These are phyloP conservation scores for Pseudochaenichthys georgianus DNA, from an alignment of 2,797 vertebrate species.

Conservation along the genomic window DNA sequence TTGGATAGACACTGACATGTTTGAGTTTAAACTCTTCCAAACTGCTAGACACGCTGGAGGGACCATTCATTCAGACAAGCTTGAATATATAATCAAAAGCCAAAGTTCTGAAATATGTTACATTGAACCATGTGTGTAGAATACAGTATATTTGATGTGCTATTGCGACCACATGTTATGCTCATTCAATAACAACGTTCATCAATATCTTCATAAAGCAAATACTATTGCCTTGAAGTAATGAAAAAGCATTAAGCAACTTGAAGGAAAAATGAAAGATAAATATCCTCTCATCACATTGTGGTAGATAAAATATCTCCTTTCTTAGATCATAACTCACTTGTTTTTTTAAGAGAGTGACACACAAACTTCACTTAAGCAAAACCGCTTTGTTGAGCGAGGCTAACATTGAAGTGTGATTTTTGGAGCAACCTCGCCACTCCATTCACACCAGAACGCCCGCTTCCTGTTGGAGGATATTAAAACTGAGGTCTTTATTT, in stretches of 20 bases:
- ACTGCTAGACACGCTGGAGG: neutral
- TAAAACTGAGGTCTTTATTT: slow-evolving; percentile 64
- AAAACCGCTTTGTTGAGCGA: slow-evolving; percentile 44
- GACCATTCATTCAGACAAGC: neutral
- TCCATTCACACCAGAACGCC: slow-evolving; percentile 43
- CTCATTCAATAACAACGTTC: neutral
- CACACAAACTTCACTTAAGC: slow-evolving; percentile 38
- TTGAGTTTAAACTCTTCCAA: neutral
- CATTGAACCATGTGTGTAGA: neutral
- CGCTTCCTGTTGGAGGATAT: slow-evolving; percentile 69
- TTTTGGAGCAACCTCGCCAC: slow-evolving; percentile 62
- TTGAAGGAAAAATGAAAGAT: neutral
- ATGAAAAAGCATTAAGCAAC: neutral
- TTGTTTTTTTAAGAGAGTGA: slow-evolving; percentile 19
- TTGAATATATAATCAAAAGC: neutral
- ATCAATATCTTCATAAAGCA: neutral
- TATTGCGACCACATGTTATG: neutral
- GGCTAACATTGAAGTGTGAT: slow-evolving; percentile 68
- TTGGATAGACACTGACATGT: neutral
- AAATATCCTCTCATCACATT: neutral
- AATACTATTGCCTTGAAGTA: neutral
- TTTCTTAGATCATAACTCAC: neutral
- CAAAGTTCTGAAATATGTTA: neutral
- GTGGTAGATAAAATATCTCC: neutral
- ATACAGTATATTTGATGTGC: neutral